A percentile compares a stretch with the other conserved stretches of the same genome.
Evolutionary conservation across 2,113 vertebrate genomes (phyloP).

Genomic region (Pipa parva): DNA sequence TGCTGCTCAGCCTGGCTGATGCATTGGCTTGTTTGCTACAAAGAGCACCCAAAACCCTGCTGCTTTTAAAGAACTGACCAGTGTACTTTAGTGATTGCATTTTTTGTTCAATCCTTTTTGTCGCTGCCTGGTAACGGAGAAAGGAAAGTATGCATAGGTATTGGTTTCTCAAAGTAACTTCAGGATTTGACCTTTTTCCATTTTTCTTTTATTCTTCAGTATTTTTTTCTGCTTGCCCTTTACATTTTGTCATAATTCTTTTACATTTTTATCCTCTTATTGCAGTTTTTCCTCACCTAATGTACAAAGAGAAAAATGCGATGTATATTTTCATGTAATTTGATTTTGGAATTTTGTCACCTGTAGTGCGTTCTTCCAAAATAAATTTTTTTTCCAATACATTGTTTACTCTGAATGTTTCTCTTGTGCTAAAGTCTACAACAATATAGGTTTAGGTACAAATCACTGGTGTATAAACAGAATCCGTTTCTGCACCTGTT

Average conservation of each 20-base stretch:
- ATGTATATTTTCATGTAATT: slow-evolving; percentile 99
- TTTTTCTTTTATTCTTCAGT: slow-evolving; percentile 46
- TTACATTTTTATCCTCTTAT: slow-evolving; percentile 67
- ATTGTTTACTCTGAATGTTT: too few species aligned
- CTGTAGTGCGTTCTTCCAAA: slow-evolving; percentile 98
- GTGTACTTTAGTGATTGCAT: slow-evolving; percentile 54
- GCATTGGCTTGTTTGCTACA: slow-evolving; percentile 61
- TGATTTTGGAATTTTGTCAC: slow-evolving; percentile 90
- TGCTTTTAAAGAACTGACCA: slow-evolving; percentile 51
- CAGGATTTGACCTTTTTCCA: slow-evolving; percentile 63
- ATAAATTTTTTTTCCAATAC: slow-evolving; percentile 92
- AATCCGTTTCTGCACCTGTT: too few species aligned
- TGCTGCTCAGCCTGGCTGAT: slow-evolving; percentile 58
- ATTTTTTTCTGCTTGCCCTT: slow-evolving; percentile 46
- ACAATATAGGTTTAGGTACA: too few species aligned
- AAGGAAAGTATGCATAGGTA: slow-evolving; percentile 78
- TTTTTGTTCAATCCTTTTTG: slow-evolving; percentile 58
- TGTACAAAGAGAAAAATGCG: slow-evolving; percentile 95
- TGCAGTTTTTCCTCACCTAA: slow-evolving; percentile 77
- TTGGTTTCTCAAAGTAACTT: slow-evolving; percentile 67
- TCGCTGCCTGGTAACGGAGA: slow-evolving; percentile 65
- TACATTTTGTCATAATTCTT: slow-evolving; percentile 44
- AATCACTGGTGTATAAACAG: too few species aligned
- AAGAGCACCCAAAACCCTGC: slow-evolving; percentile 54
- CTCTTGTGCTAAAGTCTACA: too few species aligned